Base-by-base conservation (phyloP, 1,140 invertebrate species). In the Drosophila nasuta region DNA sequence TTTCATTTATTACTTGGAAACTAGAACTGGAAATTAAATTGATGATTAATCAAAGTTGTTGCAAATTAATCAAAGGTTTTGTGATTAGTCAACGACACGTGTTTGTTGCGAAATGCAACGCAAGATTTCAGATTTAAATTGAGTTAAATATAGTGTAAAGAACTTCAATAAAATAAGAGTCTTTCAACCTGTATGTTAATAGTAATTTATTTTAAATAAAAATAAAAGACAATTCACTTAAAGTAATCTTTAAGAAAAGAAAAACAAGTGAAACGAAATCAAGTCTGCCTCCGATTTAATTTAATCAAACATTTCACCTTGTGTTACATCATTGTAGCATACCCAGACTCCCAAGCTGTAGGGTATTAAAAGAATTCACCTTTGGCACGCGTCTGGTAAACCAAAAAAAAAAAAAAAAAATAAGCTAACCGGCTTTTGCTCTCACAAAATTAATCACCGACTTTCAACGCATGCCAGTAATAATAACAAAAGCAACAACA, bases 351-450 rank as follows among this genome's bases (percentile, higher is more conserved):
- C 10, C 0, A 5, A 35, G 51, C 8, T 57, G 41, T 17, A 56
- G 41, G 25, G 49, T 56, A 65, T 30, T 57, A 11, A 15, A 58
- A 45, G 51, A 67, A 66, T 70, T 54, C 38, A 66, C 20, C 74
- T 67, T 76, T 86, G 82, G 83, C 83, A 88, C 83, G 83, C 85
- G 83, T 46, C 83, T 30, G 68, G 58, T 35, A 56, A 74, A 71
- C 67, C 46, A 64, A 78, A 65, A 38, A 38, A 25, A 25, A 3
- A 25, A 4, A 25, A 20, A 20, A 20, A 20, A 20, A 20, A 20
- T 46, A 70, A 59, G 41, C 77, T 72, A 86, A 89, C 86, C 85
- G 86, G 81, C 81, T 89, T 82, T 83, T 73, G 54, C 43, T 48
- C 65, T 67, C 76, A 48, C 62, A 57, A 56, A 75, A 88, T 89